Conservation (phyloP, 2,888 invertebrate species). For the Chaetogeoica ovagalla region DNA sequence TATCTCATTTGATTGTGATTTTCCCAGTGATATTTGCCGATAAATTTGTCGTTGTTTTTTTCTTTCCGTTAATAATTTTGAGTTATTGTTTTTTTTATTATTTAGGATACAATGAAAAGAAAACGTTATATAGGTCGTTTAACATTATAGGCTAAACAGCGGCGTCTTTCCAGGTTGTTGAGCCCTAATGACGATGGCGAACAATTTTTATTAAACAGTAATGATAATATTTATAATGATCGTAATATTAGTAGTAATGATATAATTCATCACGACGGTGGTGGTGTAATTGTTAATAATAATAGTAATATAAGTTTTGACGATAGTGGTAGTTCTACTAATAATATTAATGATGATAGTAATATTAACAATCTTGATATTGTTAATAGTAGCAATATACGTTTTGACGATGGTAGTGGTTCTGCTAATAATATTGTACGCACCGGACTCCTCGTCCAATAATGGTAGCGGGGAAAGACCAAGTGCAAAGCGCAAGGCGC, state of each 20-base stretch:
- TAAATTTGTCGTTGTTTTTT: no score
- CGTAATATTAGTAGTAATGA: no score
- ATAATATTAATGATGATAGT: neutral
- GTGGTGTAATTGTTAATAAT: neutral
- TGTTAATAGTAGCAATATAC: no score
- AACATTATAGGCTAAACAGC: neutral
- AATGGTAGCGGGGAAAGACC: no score
- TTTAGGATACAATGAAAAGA: neutral
- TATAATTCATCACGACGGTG: no score
- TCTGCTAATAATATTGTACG: no score
- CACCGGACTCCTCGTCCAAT: no score
- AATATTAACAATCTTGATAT: neutral
- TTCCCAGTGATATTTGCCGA: no score
- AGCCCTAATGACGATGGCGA: neutral
- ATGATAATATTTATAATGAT: neutral
- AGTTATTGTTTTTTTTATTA: no score
- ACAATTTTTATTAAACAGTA: neutral
- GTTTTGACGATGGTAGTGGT: neutral
- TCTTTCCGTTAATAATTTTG: no score
- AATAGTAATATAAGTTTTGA: neutral
- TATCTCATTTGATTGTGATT: neutral
- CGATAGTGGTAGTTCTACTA: neutral
- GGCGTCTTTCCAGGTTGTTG: neutral
- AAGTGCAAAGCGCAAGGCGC: no score
- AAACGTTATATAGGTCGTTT: neutral